Evolutionary conservation across 2,797 vertebrate species (phyloP), one percentile per base, ranked within the genome.

Genomic region (Hippoglossus hippoglossus): DNA sequence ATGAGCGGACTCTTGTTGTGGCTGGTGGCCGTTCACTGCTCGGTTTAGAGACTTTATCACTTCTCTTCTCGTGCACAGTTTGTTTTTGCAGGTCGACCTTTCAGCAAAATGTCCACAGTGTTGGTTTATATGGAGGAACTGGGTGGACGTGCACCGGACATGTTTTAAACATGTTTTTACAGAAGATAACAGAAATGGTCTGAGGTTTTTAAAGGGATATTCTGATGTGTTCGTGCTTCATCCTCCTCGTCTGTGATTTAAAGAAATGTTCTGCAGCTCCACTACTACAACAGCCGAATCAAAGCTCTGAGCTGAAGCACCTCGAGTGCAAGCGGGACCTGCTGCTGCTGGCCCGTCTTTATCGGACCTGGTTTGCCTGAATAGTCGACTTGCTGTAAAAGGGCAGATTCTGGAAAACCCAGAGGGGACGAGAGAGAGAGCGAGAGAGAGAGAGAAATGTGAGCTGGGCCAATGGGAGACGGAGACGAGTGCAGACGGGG

Each of bases 301-400:
- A 51, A 72, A 6, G 62, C 57, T 41, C 60, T n/a, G 63, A 64
- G 73, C 73, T 70, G 55, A 72, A 82, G 77, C 67, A 66, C 76
- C 62, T 78, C 53, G 52, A 56, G 67, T 76, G 62, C 75, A 77
- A 71, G 71, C 41, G 36, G 71, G 55, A 63, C 72, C 81, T 87
- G 67, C 85, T 76, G 36, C 44, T 75, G 63, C 72, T 70, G 84
- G 82, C 80, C 65, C 36, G 71, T 39, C 68, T 80, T 75, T 68
- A 79, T 86, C 84, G 36, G 80, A 81, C 59, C 36, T 50, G 75
- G 77, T 86, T 79, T 71, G 79, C 31, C 50, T 79, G 81, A 86
- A 67, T 50, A 79, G 74, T 79, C 46, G 24, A 25, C 66, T 85
- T 57, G 16, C 92, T 94, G 89, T 92, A 93, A 91, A 92, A 91